phyloP scores from a whole-genome alignment of 64 coral and sea anemone species.

The Stichodactyla mertensii region DNA sequence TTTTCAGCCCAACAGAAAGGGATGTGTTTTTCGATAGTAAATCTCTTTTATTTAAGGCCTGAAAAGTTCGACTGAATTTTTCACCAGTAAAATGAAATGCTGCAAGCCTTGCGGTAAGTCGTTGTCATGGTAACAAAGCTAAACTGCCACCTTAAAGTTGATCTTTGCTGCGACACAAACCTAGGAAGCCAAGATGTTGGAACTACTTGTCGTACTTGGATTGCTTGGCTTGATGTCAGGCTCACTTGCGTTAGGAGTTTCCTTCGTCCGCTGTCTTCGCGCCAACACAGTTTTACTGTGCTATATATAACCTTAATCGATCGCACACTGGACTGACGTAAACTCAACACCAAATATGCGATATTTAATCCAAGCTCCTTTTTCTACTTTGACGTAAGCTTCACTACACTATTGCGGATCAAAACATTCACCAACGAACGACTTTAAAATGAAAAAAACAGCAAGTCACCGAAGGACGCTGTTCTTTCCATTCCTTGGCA shows the following conservation, averaged over 20 bases:
- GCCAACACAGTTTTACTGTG: conserved; percentile 3
- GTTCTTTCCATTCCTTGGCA: too few relatives aligned
- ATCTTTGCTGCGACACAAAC: conserved; percentile 12
- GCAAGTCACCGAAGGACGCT: too few relatives aligned
- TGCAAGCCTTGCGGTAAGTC: background rate
- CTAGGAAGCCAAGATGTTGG: background rate
- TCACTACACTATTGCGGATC: too few relatives aligned
- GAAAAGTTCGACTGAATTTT: background rate
- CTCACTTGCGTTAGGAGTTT: background rate
- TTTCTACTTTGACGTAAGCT: too few relatives aligned
- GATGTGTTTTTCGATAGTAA: too few relatives aligned
- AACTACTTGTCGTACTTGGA: conserved; percentile 3
- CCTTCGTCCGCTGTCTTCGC: background rate
- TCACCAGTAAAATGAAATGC: background rate
- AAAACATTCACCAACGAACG: too few relatives aligned
- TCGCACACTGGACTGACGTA: too few relatives aligned
- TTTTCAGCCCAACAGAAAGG: too few relatives aligned
- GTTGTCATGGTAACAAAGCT: background rate
- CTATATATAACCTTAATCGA: background rate
- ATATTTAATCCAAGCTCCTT: too few relatives aligned
- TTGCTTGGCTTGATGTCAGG: conserved; percentile 13
- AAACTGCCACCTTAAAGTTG: background rate
- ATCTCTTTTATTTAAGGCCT: too few relatives aligned
- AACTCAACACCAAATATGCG: too few relatives aligned
- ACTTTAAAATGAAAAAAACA: too few relatives aligned